Percentiles rank a stretch among this genome's conserved stretches.
Conservation (phyloP, 2,888 invertebrate genomes). For the Hypena proboscidalis region DNA sequence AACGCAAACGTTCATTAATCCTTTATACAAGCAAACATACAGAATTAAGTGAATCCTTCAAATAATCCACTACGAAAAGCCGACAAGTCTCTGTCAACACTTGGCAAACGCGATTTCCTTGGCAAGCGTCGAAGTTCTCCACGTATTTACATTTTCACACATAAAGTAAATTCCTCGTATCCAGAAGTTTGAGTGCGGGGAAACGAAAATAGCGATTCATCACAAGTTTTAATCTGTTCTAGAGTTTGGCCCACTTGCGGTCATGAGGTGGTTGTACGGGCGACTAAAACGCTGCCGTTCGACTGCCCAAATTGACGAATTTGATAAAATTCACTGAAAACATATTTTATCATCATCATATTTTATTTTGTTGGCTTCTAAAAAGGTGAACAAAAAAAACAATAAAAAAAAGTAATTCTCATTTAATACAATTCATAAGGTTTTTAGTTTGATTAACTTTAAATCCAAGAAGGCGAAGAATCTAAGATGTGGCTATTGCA, state of each 20-base stretch:
- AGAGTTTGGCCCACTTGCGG: conserved; percentile 76
- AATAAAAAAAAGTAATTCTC: too few species aligned
- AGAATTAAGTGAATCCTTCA: conserved; percentile 79
- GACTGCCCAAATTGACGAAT: conserved; percentile 4
- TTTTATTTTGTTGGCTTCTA: too few species aligned
- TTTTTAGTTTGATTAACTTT: too few species aligned
- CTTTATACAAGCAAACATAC: conserved; percentile 70
- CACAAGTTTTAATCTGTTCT: conserved; percentile 82
- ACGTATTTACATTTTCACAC: conserved; percentile 82
- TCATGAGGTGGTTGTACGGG: conserved; percentile 28
- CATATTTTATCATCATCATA: too few species aligned
- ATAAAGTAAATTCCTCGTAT: conserved; percentile 78
- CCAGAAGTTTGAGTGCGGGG: conserved; percentile 68
- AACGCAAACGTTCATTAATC: conserved; percentile 71
- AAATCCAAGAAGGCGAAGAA: too few species aligned
- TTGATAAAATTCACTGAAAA: too few species aligned
- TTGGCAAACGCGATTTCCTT: conserved; percentile 74
- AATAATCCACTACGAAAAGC: conserved; percentile 79
- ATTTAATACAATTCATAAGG: too few species aligned
- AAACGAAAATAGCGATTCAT: conserved; percentile 81
- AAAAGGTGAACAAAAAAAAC: too few species aligned
- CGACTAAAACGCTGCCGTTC: conserved; percentile 20
- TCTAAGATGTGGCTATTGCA: too few species aligned
- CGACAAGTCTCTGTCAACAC: conserved; percentile 79
- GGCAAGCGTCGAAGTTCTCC: conserved; percentile 68